Conservation (phyloP, 2,797 vertebrate species). For the Phataginus tetradactyla region DNA sequence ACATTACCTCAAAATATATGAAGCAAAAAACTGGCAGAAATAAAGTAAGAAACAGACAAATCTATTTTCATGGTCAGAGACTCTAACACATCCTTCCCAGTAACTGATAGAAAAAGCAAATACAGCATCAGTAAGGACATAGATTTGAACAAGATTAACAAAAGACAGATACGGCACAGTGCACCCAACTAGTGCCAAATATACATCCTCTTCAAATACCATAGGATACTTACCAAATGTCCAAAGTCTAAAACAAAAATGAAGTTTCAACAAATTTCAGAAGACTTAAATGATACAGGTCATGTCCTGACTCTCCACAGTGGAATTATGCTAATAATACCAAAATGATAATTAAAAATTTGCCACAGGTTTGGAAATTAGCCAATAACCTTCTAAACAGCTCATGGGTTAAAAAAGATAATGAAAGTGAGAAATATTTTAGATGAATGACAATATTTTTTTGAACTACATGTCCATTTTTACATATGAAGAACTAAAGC, state of each 20-base stretch:
- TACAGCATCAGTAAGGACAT: not conserved
- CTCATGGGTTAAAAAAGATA: not conserved
- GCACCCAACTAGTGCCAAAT: not conserved
- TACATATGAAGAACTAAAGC: not conserved
- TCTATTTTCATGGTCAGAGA: not conserved
- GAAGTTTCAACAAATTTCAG: conserved; percentile 23
- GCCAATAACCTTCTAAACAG: not conserved
- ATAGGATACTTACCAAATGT: not conserved
- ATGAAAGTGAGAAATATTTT: not conserved
- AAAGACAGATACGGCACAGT: not conserved
- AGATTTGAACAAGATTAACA: not conserved
- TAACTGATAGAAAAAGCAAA: not conserved
- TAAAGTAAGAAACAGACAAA: not conserved
- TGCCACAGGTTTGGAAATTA: not conserved
- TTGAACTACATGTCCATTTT: not conserved
- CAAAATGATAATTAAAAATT: not conserved
- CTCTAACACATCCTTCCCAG: not conserved
- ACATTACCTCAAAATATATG: not conserved
- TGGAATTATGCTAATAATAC: not conserved
- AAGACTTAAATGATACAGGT: not conserved
- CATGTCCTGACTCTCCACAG: not conserved
- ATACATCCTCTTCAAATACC: not conserved
- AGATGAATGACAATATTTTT: not conserved
- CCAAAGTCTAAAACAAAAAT: not conserved
- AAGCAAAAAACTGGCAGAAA: not conserved